Conservation (phyloP, 1,140 invertebrate species). For the Drosophila pectinifera region DNA sequence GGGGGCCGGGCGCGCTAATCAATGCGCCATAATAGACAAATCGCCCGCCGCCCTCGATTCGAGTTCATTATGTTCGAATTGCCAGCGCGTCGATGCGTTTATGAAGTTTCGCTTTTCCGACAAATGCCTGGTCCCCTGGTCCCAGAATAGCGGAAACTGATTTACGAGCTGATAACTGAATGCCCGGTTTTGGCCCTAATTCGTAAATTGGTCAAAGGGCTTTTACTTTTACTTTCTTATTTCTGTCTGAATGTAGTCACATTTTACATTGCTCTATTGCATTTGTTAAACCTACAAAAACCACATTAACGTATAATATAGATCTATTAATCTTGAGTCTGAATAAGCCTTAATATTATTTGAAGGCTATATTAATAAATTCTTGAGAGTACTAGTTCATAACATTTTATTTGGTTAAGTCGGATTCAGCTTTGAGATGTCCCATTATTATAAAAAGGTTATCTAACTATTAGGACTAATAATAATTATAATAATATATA, state of each 20-base stretch:
- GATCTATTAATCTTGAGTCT: too few relatives aligned
- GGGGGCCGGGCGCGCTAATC: constrained; percentile 68
- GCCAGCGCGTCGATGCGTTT: constrained; percentile 64
- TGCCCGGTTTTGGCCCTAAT: neutral
- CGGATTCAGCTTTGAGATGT: too few relatives aligned
- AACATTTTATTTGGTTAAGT: too few relatives aligned
- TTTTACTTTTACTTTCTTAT: neutral
- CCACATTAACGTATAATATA: neutral
- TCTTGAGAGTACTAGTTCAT: too few relatives aligned
- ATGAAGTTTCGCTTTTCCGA: constrained; percentile 49
- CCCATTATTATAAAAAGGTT: too few relatives aligned
- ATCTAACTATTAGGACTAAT: too few relatives aligned
- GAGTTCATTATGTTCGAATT: constrained; percentile 71
- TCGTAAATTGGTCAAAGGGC: neutral
- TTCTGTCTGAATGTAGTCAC: neutral
- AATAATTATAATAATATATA: too few relatives aligned
- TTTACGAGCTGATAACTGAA: constrained; percentile 38
- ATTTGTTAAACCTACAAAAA: too few relatives aligned
- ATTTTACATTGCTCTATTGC: neutral
- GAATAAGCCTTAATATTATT: neutral
- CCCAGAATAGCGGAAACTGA: constrained; percentile 27
- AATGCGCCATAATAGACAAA: constrained; percentile 81
- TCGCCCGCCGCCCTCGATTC: constrained; percentile 32
- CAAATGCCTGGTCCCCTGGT: constrained; percentile 22
- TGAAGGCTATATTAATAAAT: too few relatives aligned